phyloP scores from a whole-genome alignment of 2,113 vertebrate species.

The Phrynosoma platyrhinos region DNA sequence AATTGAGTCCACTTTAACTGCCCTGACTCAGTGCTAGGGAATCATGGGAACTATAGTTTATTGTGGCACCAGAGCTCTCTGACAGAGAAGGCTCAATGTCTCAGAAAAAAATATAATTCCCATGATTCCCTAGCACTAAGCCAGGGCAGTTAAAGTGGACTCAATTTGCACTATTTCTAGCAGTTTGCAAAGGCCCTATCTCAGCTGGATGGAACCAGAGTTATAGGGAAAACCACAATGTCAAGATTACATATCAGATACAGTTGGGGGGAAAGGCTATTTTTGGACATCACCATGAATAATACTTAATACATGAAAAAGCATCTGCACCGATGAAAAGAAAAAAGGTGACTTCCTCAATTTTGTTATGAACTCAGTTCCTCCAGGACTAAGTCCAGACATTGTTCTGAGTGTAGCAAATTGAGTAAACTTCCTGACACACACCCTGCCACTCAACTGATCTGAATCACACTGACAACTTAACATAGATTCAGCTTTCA shows the following conservation, averaged over 20 bases:
- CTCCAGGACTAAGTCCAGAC: neutral
- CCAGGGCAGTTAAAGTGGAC: too few species aligned
- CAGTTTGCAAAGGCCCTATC: neutral
- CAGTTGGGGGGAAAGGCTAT: neutral
- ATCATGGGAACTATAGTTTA: too few species aligned
- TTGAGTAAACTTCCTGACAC: neutral
- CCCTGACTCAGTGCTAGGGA: too few species aligned
- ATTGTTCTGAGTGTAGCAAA: neutral
- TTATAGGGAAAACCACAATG: neutral
- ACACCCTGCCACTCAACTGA: neutral
- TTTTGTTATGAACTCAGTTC: neutral
- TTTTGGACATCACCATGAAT: neutral
- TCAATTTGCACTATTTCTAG: too few species aligned
- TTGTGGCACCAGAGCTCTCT: too few species aligned
- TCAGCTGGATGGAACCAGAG: neutral
- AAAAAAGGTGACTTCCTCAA: neutral
- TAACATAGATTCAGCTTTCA: neutral
- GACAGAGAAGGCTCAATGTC: too few species aligned
- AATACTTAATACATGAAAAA: neutral
- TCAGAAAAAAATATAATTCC: too few species aligned
- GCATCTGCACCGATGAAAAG: neutral
- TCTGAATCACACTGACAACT: slow-evolving; percentile 8
- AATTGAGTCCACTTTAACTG: too few species aligned
- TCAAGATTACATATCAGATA: neutral
- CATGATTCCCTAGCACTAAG: too few species aligned